These are phyloP conservation scores for Drosophila baimaii DNA, from an alignment of 1,140 invertebrate species.

Conservation along the genomic window DNA sequence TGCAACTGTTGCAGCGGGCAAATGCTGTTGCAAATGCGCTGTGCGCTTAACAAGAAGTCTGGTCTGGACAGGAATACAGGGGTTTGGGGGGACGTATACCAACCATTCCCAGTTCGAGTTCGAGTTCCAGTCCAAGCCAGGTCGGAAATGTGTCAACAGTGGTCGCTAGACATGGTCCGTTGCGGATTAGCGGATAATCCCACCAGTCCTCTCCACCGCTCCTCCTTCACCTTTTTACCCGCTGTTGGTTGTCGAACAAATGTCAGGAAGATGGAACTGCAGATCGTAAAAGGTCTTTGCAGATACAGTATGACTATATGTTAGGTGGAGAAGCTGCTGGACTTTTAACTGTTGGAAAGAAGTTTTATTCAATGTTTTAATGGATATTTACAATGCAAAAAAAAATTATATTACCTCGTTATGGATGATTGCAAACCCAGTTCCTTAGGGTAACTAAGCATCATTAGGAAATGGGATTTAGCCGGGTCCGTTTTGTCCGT, in stretches of 20 bases:
- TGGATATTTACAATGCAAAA: not conserved
- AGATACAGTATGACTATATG: not conserved
- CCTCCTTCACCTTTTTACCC: no score
- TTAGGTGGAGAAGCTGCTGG: not conserved
- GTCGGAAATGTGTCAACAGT: constrained; percentile 54
- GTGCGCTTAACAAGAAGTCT: constrained; percentile 25
- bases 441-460: not conserved
- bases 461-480: no score
- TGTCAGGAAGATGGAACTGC: constrained; percentile 17
- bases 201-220: not conserved
- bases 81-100: not conserved
- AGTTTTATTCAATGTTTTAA: constrained; percentile 5
- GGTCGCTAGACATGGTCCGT: constrained; percentile 25
- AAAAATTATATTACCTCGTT: not conserved
- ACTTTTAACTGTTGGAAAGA: not conserved
- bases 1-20: constrained; percentile 44
- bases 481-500: no score
- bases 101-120: constrained; percentile 1
- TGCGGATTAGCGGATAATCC: constrained; percentile 18
- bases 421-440: not conserved
- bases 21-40: constrained; percentile 47
- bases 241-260: constrained; percentile 1
- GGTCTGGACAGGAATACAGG: constrained; percentile 2
- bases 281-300: constrained; percentile 13
- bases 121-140: constrained; percentile 5